Base-by-base conservation (phyloP, 1,140 invertebrate genomes). In the Drosophila murphyi region DNA sequence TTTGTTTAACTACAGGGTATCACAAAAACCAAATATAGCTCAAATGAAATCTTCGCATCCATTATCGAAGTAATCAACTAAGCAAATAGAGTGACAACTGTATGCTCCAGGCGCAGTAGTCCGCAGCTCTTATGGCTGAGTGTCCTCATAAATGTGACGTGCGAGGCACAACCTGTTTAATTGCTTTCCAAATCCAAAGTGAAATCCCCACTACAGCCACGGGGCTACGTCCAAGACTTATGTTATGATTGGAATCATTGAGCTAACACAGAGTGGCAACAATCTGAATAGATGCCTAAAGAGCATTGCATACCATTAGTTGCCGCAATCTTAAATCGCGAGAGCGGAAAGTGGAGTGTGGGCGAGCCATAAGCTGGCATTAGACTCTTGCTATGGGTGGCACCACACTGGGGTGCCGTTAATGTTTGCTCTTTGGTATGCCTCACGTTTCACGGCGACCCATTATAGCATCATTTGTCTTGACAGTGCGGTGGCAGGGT, bases 231-330 rank as follows among this genome's bases (percentile, higher is more conserved):
- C 31, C 37, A 73, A 81, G 85, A 88, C 89, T 88, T 89, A 88
- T 88, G 72, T 78, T 89, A 89, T 89, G 80, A 89, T 89, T 81
- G 85, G 68, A 80, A 83, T 88, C 83, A 83, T 88, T 80, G 86
- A 76, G 73, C 54, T 83, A 62, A 80, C 83, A 72, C 34, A 34
- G 41, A 29, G 61, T 50, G 67, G 41, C 56, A 35, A 70, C 45
- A 71, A 67, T 62, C 65, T 47, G 59, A 63, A 60, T 59, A 62
- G 68, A 60, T 59, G 69, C 45, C 54, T 45, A 56, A 75, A 82
- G 77, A 80, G 79, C 81, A 80, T 67, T 85, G 81, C 77, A 83
- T 85, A 85, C 69, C 73, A 80, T 83, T 76, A 82, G 72, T 72
- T 78, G 59, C 57, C 62, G 83, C 82, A 88, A 88, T 88, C 79